Percentiles rank a stretch among this genome's conserved stretches.
These are phyloP conservation scores for Ochropleura leucogaster DNA, from an alignment of 2,888 invertebrate species.

Conservation along the genomic window DNA sequence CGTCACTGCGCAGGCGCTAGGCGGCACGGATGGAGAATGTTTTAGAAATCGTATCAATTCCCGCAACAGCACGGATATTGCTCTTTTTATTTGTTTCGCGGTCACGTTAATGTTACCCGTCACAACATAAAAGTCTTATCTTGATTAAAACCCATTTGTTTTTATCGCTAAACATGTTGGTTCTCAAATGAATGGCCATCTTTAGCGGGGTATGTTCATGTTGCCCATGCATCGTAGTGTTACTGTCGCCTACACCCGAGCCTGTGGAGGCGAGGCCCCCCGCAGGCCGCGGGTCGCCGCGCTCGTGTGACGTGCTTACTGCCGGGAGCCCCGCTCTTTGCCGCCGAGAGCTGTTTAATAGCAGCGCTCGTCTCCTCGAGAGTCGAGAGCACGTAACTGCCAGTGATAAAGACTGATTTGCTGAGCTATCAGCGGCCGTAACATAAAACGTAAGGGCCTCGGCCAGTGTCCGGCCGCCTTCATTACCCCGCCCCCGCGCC, in stretches of 20 bases:
- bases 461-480: constrained; percentile 44
- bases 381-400: constrained; percentile 44
- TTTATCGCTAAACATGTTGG: constrained; percentile 25
- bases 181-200: background rate
- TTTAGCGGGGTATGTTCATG: background rate
- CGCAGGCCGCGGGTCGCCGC: background rate
- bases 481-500: background rate
- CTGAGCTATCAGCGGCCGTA: constrained; percentile 49
- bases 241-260: background rate
- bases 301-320: background rate
- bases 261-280: background rate
- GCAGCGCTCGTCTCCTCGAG: constrained; percentile 37
- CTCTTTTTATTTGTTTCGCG: constrained; percentile 1
- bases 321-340: constrained; percentile 16
- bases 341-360: constrained; percentile 33
- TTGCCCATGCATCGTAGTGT: constrained; percentile 10
- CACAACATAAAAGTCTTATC: constrained; percentile 12
- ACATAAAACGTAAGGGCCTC: constrained; percentile 52
- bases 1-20: constrained; percentile 1
- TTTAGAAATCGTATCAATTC: constrained; percentile 51
- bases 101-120: constrained; percentile 1
- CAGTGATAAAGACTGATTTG: constrained; percentile 57
- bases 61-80: constrained; percentile 7
- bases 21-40: constrained; percentile 21
- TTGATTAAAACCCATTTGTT: constrained; percentile 17